Percentiles rank a stretch among this genome's conserved stretches.
phyloP scores from a whole-genome alignment of 2,113 vertebrate species.

The Excalfactoria chinensis region DNA sequence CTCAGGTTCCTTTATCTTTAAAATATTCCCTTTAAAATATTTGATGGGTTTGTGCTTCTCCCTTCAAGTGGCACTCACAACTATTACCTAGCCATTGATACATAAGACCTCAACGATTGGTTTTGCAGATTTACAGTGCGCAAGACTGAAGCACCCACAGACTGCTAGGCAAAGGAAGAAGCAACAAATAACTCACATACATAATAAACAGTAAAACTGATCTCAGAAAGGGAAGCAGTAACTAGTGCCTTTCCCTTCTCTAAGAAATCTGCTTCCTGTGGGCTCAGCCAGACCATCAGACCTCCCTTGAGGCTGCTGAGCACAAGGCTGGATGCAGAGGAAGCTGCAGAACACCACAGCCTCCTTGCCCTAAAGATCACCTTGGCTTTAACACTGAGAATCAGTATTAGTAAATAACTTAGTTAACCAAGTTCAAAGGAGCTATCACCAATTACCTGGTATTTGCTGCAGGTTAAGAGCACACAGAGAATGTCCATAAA shows the following conservation, averaged over 20 bases:
- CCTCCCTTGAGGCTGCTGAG: neutral
- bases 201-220: neutral
- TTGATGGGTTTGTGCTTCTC: neutral
- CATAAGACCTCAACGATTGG: neutral
- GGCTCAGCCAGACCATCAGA: neutral
- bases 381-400: neutral
- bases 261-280: neutral
- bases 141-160: neutral
- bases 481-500: accelerated
- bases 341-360: neutral
- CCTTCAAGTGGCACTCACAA: neutral
- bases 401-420: neutral
- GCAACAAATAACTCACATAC: neutral
- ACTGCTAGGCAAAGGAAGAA: neutral
- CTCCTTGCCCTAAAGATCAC: neutral
- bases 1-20: neutral
- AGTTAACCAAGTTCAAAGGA: neutral
- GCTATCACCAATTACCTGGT: neutral
- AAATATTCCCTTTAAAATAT: neutral
- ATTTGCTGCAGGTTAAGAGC: neutral
- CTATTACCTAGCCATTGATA: neutral
- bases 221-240: neutral
- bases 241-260: neutral
- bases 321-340: neutral
- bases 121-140: neutral